Conservation (phyloP, 92 coral and sea anemone species). For the Siderastrea siderea region DNA sequence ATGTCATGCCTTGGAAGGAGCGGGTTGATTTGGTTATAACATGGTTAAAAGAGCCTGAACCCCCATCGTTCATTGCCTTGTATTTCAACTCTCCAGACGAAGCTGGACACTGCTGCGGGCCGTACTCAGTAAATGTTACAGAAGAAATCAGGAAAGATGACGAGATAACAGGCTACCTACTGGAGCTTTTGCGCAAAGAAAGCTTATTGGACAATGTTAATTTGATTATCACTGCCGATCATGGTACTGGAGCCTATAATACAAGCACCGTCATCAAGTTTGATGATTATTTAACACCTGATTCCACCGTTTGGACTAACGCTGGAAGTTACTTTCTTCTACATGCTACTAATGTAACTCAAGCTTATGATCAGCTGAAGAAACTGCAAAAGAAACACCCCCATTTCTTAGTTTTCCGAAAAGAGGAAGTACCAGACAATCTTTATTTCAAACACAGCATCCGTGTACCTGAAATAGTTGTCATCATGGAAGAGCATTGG, state of each 20-base stretch:
- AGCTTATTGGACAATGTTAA: conserved; percentile 58
- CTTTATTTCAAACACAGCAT: conserved; percentile 64
- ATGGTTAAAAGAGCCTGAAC: conserved; percentile 71
- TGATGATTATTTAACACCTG: conserved; percentile 61
- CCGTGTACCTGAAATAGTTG: conserved; percentile 73
- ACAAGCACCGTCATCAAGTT: conserved; percentile 51
- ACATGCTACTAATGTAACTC: conserved; percentile 35
- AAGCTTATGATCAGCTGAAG: conserved; percentile 52
- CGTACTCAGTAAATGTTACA: conserved; percentile 60
- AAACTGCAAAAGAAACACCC: conserved; percentile 39
- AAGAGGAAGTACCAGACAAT: conserved; percentile 71
- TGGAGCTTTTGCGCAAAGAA: conserved; percentile 47
- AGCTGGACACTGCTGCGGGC: conserved; percentile 74
- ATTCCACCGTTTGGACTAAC: conserved; percentile 21
- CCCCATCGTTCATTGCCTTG: conserved; percentile 71
- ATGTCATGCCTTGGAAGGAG: conserved; percentile 54
- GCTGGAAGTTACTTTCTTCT: conserved; percentile 36
- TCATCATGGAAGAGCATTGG: conserved; percentile 63
- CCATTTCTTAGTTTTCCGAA: conserved; percentile 56
- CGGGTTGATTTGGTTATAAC: conserved; percentile 69
- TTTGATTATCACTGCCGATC: conserved; percentile 89
- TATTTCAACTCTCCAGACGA: conserved; percentile 86
- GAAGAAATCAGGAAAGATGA: conserved; percentile 59
- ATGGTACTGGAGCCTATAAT: conserved; percentile 79
- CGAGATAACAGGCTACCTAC: conserved; percentile 53